A percentile compares a stretch with the other conserved stretches of the same genome.
These are phyloP conservation scores for Gortyna flavago DNA, from an alignment of 2,888 invertebrate species.

Conservation along the genomic window DNA sequence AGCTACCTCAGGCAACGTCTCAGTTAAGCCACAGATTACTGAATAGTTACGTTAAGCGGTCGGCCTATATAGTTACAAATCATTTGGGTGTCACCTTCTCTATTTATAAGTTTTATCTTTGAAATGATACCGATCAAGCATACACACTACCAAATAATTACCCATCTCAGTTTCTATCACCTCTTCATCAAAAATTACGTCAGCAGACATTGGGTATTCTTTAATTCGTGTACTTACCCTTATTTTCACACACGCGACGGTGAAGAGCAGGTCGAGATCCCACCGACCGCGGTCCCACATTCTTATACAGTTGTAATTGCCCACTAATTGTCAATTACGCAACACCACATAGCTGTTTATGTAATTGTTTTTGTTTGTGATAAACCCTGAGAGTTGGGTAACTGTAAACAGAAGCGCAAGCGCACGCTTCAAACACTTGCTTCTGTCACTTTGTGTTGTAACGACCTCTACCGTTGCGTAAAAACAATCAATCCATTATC, in stretches of 20 bases:
- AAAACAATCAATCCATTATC: conserved; percentile 37
- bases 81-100: not conserved
- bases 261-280: conserved; percentile 51
- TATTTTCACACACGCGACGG: conserved; percentile 64
- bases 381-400: conserved; percentile 61
- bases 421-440: conserved; percentile 29
- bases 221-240: conserved; percentile 58
- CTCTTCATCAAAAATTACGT: conserved; percentile 46
- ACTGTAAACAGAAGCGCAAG: conserved; percentile 62
- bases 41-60: too few species aligned
- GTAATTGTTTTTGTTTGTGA: conserved; percentile 76
- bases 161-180: conserved; percentile 30
- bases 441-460: conserved; percentile 46
- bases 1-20: too few species aligned
- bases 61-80: not conserved
- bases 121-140: conserved; percentile 8
- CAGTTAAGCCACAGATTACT: too few species aligned
- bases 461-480: conserved; percentile 35
- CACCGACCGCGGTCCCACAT: conserved; percentile 72
- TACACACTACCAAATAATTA: conserved; percentile 13
- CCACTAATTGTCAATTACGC: conserved; percentile 79
- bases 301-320: conserved; percentile 82
- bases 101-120: conserved; percentile 7
- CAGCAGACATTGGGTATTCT: conserved; percentile 35
- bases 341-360: conserved; percentile 80